Base-by-base conservation (phyloP, 2,113 vertebrate species). In the Percopsis transmontana region DNA sequence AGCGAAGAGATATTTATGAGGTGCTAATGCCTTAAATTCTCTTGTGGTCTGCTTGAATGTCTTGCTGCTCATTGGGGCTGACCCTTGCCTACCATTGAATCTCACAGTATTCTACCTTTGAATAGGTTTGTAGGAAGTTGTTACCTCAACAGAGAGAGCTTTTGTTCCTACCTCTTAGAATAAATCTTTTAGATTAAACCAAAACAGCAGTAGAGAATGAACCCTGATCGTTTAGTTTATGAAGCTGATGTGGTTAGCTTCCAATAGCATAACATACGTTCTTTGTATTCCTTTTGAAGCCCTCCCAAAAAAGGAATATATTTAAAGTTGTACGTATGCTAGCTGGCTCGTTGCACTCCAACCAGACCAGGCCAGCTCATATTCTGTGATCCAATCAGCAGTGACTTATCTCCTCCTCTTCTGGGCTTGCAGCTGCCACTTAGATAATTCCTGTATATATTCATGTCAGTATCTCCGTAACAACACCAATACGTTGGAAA, bases 361-460 rank as follows among this genome's bases (percentile, higher is more conserved):
- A 58, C 24, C 73, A 62, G 60, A 24, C 70, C 68, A 52, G 60
- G 57, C 58, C 78, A 50, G 76, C 90, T 91, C 86, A 84, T 82
- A 66, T 88, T 92, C 86, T 89, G 82, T 33, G 58, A 70, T 80
- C 85, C 86, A 90, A 85, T 91, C 86, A 91, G 78, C 81, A 81
- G 74, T 41, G 86, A 84, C 87, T 92, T 90, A 89, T 87, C 86
- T 83, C 71, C 80, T 85, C 66, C 84, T 80, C 74, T 82, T 84
- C 64, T 83, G 78, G 56, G 62, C 78, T 42, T 80, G 90, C 91
- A 91, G 91, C 89, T 91, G 91, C 87, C 66, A 21, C 80, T 61
- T 5, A 51, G 71, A 66, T 87, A 84, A 89, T 83, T 85, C 84
- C 74, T 73, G 72, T 73, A 76, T 80, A 79, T 64, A 73, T 83